phyloP scores from a whole-genome alignment of 2,113 vertebrate species.

The Triplophysa siluroides region DNA sequence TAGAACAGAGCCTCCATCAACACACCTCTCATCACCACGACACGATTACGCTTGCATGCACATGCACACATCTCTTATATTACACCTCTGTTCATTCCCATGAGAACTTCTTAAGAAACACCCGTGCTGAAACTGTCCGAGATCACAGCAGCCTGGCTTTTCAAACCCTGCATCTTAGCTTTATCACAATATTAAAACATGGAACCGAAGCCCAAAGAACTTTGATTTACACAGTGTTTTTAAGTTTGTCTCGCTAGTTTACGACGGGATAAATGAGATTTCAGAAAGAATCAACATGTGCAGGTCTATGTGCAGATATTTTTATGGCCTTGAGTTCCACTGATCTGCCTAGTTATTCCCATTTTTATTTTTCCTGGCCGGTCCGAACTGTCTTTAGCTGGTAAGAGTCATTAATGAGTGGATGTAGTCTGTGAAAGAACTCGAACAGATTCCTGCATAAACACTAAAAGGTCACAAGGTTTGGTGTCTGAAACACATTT shows the following conservation, averaged over 20 bases:
- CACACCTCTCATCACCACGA: conserved; percentile 44
- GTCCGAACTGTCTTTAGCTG: not conserved
- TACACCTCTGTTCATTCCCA: conserved; percentile 18
- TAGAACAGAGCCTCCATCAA: conserved; percentile 65
- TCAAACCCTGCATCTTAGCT: not conserved
- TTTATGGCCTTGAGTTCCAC: not conserved
- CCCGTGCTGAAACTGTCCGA: conserved; percentile 21
- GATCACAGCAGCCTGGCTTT: conserved; percentile 21
- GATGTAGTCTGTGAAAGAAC: conserved; percentile 36
- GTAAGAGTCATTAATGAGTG: not conserved
- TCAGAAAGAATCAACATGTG: conserved; percentile 1
- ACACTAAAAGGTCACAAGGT: conserved; percentile 10
- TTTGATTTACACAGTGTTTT: not conserved
- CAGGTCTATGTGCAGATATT: not conserved
- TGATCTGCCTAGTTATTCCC: conserved; percentile 5
- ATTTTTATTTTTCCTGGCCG: conserved; percentile 24
- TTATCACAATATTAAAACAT: not conserved
- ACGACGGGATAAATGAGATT: not conserved
- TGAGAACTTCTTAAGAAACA: conserved; percentile 13
- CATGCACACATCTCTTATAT: conserved; percentile 10
- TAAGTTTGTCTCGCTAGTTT: not conserved
- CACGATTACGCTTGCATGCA: conserved; percentile 54
- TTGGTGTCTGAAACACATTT: not conserved
- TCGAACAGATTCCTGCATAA: conserved; percentile 32
- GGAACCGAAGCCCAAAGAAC: not conserved